Conservation (phyloP, 2,888 invertebrate genomes). For the Meiosimyza decipiens region DNA sequence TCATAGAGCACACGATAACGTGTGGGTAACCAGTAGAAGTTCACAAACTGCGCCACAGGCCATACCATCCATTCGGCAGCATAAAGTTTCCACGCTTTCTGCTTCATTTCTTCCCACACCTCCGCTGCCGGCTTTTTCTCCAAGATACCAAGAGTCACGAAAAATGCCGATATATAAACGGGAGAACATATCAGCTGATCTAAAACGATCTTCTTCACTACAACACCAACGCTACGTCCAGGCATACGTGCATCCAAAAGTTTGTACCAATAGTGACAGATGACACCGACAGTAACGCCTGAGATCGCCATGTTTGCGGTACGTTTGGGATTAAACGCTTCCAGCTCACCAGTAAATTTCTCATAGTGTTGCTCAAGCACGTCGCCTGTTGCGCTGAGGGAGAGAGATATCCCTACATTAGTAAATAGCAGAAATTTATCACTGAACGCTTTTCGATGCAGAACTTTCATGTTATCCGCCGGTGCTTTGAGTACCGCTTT, state of each 20-base stretch:
- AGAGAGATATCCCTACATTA: conserved; percentile 81
- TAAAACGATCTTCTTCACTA: conserved; percentile 80
- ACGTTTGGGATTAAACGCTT: conserved; percentile 72
- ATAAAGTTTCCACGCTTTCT: conserved; percentile 83
- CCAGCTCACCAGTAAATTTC: conserved; percentile 70
- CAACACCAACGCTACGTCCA: conserved; percentile 74
- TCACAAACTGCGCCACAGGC: conserved; percentile 93
- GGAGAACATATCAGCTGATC: conserved; percentile 91
- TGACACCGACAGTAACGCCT: conserved; percentile 80
- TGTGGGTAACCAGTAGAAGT: conserved; percentile 87
- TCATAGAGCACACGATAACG: conserved; percentile 88
- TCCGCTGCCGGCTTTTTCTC: conserved; percentile 74
- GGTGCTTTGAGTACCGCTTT: too few species aligned
- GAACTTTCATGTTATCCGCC: background rate
- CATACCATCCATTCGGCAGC: conserved; percentile 91
- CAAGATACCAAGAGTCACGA: conserved; percentile 78
- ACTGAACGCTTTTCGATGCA: conserved; percentile 69
- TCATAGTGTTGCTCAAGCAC: conserved; percentile 84
- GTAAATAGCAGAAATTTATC: conserved; percentile 79
- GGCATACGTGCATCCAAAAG: conserved; percentile 78
- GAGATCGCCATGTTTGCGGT: conserved; percentile 82
- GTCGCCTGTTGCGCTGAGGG: conserved; percentile 83
- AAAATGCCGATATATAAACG: conserved; percentile 80
- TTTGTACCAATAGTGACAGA: conserved; percentile 90
- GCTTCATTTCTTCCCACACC: conserved; percentile 75